Percentiles rank a stretch among this genome's conserved stretches.
Conservation (phyloP, 2,888 invertebrate genomes). For the Xanthia icteritia region DNA sequence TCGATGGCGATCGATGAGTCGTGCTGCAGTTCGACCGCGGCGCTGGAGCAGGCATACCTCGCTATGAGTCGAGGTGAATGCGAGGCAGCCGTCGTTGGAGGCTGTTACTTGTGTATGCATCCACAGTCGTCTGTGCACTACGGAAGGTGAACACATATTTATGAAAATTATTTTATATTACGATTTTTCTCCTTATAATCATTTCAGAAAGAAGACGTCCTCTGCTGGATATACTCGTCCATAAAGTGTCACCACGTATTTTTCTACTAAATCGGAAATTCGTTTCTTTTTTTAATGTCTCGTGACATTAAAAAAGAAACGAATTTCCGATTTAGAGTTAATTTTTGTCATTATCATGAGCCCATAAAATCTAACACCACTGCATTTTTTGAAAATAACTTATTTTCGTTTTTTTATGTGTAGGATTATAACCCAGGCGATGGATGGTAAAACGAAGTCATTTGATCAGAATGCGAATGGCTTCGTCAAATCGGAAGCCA, state of each 20-base stretch:
- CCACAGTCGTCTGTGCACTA: constrained; percentile 85
- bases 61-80: constrained; percentile 79
- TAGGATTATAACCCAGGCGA: constrained; percentile 89
- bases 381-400: neutral
- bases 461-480: constrained; percentile 95
- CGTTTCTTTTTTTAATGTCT: too few species aligned
- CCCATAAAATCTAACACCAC: neutral
- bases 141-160: constrained; percentile 71
- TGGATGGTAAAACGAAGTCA: constrained; percentile 95
- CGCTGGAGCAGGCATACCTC: constrained; percentile 77
- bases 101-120: constrained; percentile 90
- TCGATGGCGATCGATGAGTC: constrained; percentile 79
- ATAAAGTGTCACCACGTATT: neutral
- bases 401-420: neutral
- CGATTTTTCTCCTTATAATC: neutral
- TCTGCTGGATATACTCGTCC: neutral
- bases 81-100: constrained; percentile 91
- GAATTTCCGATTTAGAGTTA: neutral
- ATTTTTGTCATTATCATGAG: neutral
- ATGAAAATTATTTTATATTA: neutral
- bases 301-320: neutral
- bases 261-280: too few species aligned
- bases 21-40: constrained; percentile 79
- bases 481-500: constrained; percentile 94
- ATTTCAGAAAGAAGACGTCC: neutral